Evolutionary conservation across 2,797 vertebrate species (phyloP).

Genomic region (Loriculus beryllinus): DNA sequence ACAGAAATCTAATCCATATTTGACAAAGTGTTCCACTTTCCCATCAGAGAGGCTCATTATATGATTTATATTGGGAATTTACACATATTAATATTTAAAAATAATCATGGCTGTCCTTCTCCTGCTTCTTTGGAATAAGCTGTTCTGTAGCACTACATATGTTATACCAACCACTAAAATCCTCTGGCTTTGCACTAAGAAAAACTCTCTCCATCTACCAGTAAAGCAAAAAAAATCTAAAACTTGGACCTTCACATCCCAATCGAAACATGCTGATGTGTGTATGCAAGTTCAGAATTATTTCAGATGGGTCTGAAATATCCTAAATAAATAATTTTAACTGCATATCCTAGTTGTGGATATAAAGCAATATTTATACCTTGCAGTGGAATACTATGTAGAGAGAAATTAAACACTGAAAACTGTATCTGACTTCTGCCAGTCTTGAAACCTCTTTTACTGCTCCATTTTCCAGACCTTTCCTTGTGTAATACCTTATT

Average conservation of each 20-base stretch:
- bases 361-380: neutral
- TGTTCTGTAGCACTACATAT: neutral
- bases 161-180: neutral
- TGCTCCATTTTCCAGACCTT: neutral
- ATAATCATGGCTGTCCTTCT: neutral
- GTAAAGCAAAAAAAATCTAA: neutral
- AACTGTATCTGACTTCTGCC: neutral
- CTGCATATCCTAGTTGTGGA: neutral
- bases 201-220: neutral
- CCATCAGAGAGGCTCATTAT: neutral
- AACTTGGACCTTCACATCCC: neutral
- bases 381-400: neutral
- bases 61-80: neutral
- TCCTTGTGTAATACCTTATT: neutral
- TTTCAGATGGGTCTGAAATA: neutral
- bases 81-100: neutral
- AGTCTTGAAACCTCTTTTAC: neutral
- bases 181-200: neutral
- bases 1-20: constrained; percentile 43
- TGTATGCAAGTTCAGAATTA: neutral
- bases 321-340: neutral
- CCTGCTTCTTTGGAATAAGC: neutral
- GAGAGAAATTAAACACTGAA: neutral
- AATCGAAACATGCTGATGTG: neutral
- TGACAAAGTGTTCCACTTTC: constrained; percentile 34